phyloP scores from a whole-genome alignment of 2,113 vertebrate species.

The Pelmatolapia mariae region DNA sequence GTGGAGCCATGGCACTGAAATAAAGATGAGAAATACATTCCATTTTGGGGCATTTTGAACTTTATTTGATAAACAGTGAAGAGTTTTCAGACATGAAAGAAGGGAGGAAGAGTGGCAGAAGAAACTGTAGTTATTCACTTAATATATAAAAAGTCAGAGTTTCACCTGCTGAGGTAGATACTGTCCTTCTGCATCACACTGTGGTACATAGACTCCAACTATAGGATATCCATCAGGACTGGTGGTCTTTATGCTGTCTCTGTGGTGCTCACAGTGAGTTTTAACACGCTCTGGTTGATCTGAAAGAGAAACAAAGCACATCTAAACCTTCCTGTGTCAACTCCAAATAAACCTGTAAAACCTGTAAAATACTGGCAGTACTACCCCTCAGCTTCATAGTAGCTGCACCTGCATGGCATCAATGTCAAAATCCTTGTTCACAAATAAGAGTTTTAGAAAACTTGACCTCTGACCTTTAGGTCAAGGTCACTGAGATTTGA shows the following conservation, averaged over 20 bases:
- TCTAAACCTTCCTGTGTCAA: background rate
- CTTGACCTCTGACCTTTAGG: no score
- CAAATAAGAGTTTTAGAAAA: no score
- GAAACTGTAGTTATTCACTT: background rate
- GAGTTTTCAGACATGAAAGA: background rate
- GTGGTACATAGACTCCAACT: slow-evolving; percentile 62
- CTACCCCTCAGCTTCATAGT: no score
- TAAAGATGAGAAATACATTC: background rate
- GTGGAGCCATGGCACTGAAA: slow-evolving; percentile 77
- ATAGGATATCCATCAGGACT: slow-evolving; percentile 3
- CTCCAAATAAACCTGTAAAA: background rate
- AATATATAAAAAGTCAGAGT: background rate
- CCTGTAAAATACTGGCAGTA: background rate
- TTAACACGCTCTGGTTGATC: slow-evolving; percentile 7
- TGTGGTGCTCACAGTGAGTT: slow-evolving; percentile 73
- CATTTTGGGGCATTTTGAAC: fast-evolving
- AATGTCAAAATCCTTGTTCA: no score
- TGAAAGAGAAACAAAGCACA: background rate
- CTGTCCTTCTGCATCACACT: slow-evolving; percentile 75
- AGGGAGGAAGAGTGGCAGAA: background rate
- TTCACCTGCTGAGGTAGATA: slow-evolving; percentile 69
- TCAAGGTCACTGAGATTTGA: no score
- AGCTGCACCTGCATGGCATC: no score
- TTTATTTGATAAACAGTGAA: background rate
- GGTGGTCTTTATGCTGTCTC: slow-evolving; percentile 21